Evolutionary conservation across 37 sponge, comb jelly and placozoan genomes (phyloP).

Genomic region (Ianthella basta): DNA sequence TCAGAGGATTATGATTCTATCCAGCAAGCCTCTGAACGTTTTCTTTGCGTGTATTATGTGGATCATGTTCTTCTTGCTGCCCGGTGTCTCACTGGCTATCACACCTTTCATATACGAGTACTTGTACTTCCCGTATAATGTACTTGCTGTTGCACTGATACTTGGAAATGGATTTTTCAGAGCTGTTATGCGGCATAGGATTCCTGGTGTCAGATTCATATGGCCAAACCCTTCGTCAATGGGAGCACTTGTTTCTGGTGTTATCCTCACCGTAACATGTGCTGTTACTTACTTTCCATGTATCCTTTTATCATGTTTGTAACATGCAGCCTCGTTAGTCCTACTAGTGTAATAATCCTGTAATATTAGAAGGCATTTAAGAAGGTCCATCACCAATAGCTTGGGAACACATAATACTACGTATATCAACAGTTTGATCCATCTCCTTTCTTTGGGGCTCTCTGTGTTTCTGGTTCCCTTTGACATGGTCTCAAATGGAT

Average conservation of each 20-base stretch:
- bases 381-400: too few species aligned
- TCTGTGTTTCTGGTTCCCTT: too few species aligned
- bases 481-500: too few species aligned
- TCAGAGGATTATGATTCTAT: background rate
- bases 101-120: slow-evolving; percentile 22
- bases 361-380: too few species aligned
- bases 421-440: too few species aligned
- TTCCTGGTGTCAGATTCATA: background rate
- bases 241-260: slow-evolving; percentile 57
- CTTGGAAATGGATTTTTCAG: background rate
- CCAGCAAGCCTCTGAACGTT: background rate
- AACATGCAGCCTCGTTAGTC: too few species aligned
- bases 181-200: background rate
- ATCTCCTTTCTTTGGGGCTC: too few species aligned
- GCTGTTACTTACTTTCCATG: slow-evolving; percentile 47
- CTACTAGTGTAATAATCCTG: too few species aligned
- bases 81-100: slow-evolving; percentile 31
- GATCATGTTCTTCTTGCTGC: slow-evolving; percentile 33
- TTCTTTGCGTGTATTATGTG: slow-evolving; percentile 7
- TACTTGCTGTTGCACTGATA: slow-evolving; percentile 35
- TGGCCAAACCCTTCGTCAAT: slow-evolving; percentile 66
- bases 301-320: slow-evolving; percentile 50
- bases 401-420: too few species aligned
- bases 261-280: slow-evolving; percentile 42
- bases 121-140: slow-evolving; percentile 20